Conservation (phyloP, 2,797 vertebrate species). For the Sternarchorhynchus goeldii region DNA sequence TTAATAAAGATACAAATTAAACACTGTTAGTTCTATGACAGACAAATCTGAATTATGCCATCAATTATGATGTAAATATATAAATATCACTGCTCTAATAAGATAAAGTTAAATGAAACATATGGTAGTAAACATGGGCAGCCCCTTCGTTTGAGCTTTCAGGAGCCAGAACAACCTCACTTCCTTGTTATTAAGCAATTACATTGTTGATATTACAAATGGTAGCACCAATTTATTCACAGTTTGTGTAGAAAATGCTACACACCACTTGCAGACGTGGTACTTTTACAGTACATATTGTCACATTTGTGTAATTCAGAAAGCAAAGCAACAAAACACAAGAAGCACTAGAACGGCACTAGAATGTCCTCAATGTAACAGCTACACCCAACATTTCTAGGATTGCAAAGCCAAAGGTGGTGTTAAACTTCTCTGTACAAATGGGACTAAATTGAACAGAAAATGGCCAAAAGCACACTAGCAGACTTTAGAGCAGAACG, state of each 20-base stretch:
- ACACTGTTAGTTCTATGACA: not conserved
- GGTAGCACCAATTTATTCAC: not conserved
- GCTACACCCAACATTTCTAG: not conserved
- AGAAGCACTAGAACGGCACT: too few relatives aligned
- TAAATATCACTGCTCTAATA: too few relatives aligned
- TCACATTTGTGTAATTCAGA: not conserved
- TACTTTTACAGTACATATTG: not conserved
- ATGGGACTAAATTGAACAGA: not conserved
- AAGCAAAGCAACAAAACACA: not conserved
- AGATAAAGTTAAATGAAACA: too few relatives aligned
- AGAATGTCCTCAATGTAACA: not conserved
- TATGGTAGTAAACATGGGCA: too few relatives aligned
- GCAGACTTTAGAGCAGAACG: not conserved
- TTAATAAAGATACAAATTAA: conserved; percentile 17
- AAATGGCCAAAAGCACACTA: not conserved
- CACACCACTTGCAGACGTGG: too few relatives aligned
- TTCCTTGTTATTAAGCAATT: too few relatives aligned
- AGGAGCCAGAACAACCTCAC: too few relatives aligned
- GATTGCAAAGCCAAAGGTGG: not conserved
- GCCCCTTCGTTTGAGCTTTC: too few relatives aligned
- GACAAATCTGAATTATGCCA: not conserved
- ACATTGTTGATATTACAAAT: too few relatives aligned
- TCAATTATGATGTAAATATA: not conserved
- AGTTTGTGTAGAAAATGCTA: not conserved
- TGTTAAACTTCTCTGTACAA: not conserved